Evolutionary conservation across 2,113 vertebrate species (phyloP).

Genomic region (Clarias magur): DNA sequence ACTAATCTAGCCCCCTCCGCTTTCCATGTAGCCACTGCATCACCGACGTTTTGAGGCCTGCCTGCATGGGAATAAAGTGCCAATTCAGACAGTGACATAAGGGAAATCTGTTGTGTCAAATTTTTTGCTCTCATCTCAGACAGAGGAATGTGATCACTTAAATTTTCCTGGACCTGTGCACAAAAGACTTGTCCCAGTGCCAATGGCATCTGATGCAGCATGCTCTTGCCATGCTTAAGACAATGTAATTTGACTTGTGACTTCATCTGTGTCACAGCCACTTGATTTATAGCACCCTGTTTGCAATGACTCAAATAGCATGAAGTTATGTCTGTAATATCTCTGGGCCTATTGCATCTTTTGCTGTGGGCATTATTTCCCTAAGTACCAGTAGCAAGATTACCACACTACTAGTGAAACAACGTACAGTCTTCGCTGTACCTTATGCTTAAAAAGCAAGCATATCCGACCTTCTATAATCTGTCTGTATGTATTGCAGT

Average conservation of each 20-base stretch:
- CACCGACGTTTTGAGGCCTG: background rate
- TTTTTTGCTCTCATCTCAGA: background rate
- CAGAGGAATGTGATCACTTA: background rate
- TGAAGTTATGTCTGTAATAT: background rate
- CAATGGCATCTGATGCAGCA: background rate
- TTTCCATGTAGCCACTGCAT: background rate
- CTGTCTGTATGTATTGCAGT: background rate
- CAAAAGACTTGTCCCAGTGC: background rate
- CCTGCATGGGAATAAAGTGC: background rate
- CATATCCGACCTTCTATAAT: background rate
- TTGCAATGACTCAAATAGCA: background rate
- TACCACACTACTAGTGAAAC: background rate
- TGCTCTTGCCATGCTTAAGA: background rate
- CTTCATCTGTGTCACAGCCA: background rate
- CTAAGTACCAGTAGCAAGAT: background rate
- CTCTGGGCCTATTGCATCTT: background rate
- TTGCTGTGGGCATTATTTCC: background rate
- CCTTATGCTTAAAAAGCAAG: background rate
- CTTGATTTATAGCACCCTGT: background rate
- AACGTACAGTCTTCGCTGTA: background rate
- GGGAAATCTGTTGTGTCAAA: background rate
- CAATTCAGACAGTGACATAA: background rate
- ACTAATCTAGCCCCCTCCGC: background rate
- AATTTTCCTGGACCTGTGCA: background rate
- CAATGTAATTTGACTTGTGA: background rate